Percentiles rank a stretch among this genome's conserved stretches.
These are phyloP conservation scores for Trileptium ribeirensis DNA, from an alignment of 2,888 invertebrate species.

Conservation along the genomic window DNA sequence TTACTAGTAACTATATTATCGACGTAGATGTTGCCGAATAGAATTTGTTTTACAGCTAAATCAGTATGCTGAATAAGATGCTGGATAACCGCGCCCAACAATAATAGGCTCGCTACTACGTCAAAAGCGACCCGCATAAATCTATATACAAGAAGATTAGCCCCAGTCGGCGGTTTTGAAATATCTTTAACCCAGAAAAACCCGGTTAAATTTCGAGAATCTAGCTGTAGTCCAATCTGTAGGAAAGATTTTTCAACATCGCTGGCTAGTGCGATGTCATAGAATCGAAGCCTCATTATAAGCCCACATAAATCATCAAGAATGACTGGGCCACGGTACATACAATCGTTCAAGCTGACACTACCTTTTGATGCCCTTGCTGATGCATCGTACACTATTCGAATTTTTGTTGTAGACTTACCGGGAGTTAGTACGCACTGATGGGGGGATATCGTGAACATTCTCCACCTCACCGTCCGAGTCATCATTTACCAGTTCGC, in stretches of 20 bases:
- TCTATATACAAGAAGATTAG: constrained; percentile 28
- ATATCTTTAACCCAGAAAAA: constrained; percentile 32
- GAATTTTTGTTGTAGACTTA: constrained; percentile 34
- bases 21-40: constrained; percentile 31
- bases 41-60: background rate
- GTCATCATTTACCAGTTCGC: constrained; percentile 18
- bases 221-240: constrained; percentile 15
- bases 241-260: constrained; percentile 21
- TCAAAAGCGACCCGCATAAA: constrained; percentile 32
- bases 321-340: constrained; percentile 29
- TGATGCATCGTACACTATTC: constrained; percentile 36
- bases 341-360: constrained; percentile 30
- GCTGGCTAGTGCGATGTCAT: constrained; percentile 5
- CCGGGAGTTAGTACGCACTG: constrained; percentile 29
- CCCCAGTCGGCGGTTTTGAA: background rate
- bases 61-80: background rate
- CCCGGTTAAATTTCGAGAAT: constrained; percentile 25
- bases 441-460: constrained; percentile 33
- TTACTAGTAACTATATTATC: constrained; percentile 27
- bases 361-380: background rate
- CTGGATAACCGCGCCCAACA: background rate
- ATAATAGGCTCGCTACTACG: constrained; percentile 24
- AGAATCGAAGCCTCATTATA: constrained; percentile 20
- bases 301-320: constrained; percentile 26
- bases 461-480: constrained; percentile 23